These are phyloP conservation scores for Cliona cf. orientalis DNA, from an alignment of 37 sponge, comb jelly and placozoan genomes.

Conservation along the genomic window DNA sequence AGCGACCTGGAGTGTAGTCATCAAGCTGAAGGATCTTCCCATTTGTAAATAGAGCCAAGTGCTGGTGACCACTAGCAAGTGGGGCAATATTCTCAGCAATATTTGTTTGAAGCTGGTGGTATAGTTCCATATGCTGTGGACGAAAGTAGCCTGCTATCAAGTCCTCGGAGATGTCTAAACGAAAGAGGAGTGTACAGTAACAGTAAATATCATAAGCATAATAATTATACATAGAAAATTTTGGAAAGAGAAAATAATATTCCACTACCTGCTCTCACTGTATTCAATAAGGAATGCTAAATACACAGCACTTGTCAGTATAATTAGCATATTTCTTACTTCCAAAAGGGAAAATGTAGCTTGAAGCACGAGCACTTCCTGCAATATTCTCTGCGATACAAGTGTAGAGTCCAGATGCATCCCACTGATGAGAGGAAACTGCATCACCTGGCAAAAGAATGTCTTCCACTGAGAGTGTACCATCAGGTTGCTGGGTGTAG, in stretches of 20 bases:
- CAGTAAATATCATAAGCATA: too few species aligned
- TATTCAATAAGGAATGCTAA: too few species aligned
- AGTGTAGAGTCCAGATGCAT: background rate
- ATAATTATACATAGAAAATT: too few species aligned
- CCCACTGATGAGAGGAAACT: background rate
- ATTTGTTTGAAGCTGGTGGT: background rate
- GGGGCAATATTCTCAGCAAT: background rate
- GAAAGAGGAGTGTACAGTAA: too few species aligned
- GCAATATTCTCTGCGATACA: constrained; percentile 9
- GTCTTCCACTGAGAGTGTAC: background rate
- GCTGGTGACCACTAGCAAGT: background rate
- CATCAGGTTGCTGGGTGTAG: background rate
- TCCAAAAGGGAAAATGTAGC: constrained; percentile 11
- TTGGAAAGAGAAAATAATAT: too few species aligned
- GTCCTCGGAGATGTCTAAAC: constrained; percentile 4
- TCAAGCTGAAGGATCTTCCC: constrained; percentile 12
- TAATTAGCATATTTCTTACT: background rate
- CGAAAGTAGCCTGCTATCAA: background rate
- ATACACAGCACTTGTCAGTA: background rate
- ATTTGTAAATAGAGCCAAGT: background rate
- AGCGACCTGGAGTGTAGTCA: constrained; percentile 16
- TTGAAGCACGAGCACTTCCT: background rate
- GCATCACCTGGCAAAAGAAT: background rate
- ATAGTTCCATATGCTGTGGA: background rate
- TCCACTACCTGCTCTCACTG: too few species aligned